Base-by-base conservation (phyloP, 2,888 invertebrate species). In the Papilio protenor region DNA sequence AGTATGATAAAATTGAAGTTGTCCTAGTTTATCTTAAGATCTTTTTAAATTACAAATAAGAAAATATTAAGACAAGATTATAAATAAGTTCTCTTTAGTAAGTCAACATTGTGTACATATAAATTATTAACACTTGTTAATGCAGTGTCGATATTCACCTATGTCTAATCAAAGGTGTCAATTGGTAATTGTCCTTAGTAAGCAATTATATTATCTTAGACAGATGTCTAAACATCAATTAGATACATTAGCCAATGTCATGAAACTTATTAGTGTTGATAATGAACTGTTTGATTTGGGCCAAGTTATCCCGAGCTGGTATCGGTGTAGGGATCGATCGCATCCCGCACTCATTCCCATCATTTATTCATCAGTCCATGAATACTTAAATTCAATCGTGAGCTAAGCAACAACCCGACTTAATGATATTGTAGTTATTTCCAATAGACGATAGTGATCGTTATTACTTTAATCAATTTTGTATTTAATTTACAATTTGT, bases 301-400 rank as follows among this genome's bases (percentile, higher is more conserved):
- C 81, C 85, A 89, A 88, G 85, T 89, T 88, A 87, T 88, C 86
- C 85, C 87, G 87, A 88, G 90, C 90, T 90, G 91, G 89, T 90
- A 91, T 90, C 86, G 87, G 88, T 85, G 70, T 61, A 82, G 86
- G 87, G 89, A 91, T 89, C 89, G 88, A 91, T 91, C 87, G 86
- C 85, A 87, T 88, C 88, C 87, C 86, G 75, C 66, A 80, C 84
- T 86, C 86, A 87, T 87, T 87, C 86, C 86, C 84, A 91, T 93
- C 87, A 89, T 85, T 92, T 92, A 93, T 93, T 93, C 92, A 92
- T 89, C 87, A 88, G 83, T 80, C 89, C 90, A 91, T 92, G 92
- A 92, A 92, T 92, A 91, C 89, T 90, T 91, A 89, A 92, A 91
- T 83, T 89, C 88, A 88, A 91, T 92, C 91, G 88, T 87, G 85